Conservation (phyloP, 2,113 vertebrate genomes). For the Barnardius zonarius region DNA sequence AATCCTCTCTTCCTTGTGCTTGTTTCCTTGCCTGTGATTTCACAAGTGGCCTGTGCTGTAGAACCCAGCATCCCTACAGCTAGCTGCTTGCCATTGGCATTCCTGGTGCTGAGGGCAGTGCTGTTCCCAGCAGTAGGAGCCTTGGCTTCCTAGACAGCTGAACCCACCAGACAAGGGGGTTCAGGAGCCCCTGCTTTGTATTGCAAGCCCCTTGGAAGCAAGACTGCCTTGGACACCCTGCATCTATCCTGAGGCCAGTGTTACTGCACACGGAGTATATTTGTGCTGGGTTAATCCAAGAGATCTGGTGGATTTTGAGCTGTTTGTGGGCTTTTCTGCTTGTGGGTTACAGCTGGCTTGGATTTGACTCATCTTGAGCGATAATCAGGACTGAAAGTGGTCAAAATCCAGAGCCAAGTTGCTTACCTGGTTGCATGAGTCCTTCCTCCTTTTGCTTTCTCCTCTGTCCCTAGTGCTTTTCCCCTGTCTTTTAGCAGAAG, state of each 20-base stretch:
- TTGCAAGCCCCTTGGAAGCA: not conserved
- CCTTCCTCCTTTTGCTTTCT: not conserved
- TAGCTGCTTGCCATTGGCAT: fast-evolving
- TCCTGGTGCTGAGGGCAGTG: not conserved
- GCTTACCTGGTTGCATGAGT: not conserved
- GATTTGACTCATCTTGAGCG: not conserved
- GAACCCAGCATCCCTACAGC: not conserved
- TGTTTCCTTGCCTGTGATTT: not conserved
- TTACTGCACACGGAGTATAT: not conserved
- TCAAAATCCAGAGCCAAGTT: not conserved
- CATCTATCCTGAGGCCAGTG: fast-evolving
- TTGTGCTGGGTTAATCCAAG: not conserved
- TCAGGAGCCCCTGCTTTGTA: not conserved
- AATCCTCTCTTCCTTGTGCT: not conserved
- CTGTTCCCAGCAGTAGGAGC: not conserved
- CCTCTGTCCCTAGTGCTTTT: fast-evolving
- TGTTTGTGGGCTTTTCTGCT: not conserved
- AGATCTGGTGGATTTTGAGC: not conserved
- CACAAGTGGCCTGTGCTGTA: not conserved
- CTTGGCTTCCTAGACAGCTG: not conserved
- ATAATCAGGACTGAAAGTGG: not conserved
- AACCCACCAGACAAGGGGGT: not conserved
- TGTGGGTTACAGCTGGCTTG: not conserved
- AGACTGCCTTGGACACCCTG: fast-evolving
- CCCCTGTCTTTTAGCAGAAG: not conserved